These are phyloP conservation scores for Priocnemis perturbator DNA, from an alignment of 2,888 invertebrate species.

Conservation along the genomic window DNA sequence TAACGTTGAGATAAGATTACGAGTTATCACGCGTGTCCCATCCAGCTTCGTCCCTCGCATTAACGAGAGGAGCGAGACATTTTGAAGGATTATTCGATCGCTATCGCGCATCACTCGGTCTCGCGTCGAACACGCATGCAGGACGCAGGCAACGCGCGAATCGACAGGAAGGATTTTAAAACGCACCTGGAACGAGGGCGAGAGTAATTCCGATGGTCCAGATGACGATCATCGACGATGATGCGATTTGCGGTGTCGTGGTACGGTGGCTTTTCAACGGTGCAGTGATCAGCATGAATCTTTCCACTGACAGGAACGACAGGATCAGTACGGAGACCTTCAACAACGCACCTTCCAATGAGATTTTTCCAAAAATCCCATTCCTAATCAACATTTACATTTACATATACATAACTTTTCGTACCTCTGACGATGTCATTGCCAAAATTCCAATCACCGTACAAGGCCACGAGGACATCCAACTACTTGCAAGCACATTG, in stretches of 20 bases:
- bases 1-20: not conserved
- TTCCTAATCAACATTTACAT: too few relatives aligned
- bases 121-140: not conserved
- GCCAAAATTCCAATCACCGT: slow-evolving; percentile 80
- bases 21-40: not conserved
- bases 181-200: slow-evolving; percentile 80
- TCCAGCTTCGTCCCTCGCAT: not conserved
- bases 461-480: slow-evolving; percentile 83
- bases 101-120: not conserved
- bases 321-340: slow-evolving; percentile 82
- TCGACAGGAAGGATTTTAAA: not conserved
- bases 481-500: slow-evolving; percentile 78
- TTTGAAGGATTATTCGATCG: not conserved
- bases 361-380: too few relatives aligned
- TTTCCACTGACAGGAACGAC: slow-evolving; percentile 83
- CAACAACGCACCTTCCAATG: slow-evolving; percentile 16
- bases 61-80: not conserved
- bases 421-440: slow-evolving; percentile 81
- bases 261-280: slow-evolving; percentile 78
- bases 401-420: not conserved
- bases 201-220: slow-evolving; percentile 80
- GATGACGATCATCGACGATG: slow-evolving; percentile 77
- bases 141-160: not conserved
- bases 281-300: slow-evolving; percentile 81
- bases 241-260: slow-evolving; percentile 78